Percentiles rank a stretch among this genome's conserved stretches.
These are phyloP conservation scores for Leptinotarsa defecta DNA, from an alignment of 1,140 invertebrate genomes.

Conservation along the genomic window DNA sequence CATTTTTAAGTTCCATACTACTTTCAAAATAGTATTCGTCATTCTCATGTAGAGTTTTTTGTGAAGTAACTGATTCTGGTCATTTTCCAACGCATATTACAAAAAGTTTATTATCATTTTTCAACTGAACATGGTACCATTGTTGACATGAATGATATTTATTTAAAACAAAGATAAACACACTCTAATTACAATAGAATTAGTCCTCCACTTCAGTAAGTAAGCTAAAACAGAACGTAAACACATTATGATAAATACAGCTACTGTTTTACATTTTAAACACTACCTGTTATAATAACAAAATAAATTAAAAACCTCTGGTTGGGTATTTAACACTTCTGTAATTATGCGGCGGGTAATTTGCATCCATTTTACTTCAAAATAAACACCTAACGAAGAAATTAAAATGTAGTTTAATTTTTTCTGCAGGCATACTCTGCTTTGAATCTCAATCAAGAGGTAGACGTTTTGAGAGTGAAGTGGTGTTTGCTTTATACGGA, in stretches of 20 bases:
- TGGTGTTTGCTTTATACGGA: slow-evolving; percentile 8
- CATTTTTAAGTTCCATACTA: too few relatives aligned
- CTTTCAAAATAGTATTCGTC: too few relatives aligned
- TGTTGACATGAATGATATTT: background rate
- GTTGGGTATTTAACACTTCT: slow-evolving; percentile 1
- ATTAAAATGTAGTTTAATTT: background rate
- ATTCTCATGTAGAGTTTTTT: too few relatives aligned
- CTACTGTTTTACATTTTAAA: slow-evolving; percentile 3
- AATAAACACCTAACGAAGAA: slow-evolving; percentile 2
- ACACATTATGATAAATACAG: background rate
- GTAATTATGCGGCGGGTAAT: background rate
- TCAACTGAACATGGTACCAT: background rate
- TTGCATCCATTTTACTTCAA: background rate
- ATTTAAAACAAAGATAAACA: background rate
- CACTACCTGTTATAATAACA: slow-evolving; percentile 2
- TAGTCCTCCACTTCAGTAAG: background rate
- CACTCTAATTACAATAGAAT: slow-evolving; percentile 1
- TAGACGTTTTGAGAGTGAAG: background rate
- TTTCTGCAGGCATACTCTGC: background rate
- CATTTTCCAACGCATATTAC: too few relatives aligned
- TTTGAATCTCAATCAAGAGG: background rate
- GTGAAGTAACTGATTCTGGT: too few relatives aligned
- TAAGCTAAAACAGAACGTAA: background rate
- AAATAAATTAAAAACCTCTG: slow-evolving; percentile 4
- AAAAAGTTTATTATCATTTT: background rate